Evolutionary conservation across 2,888 invertebrate species (phyloP).

Genomic region (Epistrophe eligans): DNA sequence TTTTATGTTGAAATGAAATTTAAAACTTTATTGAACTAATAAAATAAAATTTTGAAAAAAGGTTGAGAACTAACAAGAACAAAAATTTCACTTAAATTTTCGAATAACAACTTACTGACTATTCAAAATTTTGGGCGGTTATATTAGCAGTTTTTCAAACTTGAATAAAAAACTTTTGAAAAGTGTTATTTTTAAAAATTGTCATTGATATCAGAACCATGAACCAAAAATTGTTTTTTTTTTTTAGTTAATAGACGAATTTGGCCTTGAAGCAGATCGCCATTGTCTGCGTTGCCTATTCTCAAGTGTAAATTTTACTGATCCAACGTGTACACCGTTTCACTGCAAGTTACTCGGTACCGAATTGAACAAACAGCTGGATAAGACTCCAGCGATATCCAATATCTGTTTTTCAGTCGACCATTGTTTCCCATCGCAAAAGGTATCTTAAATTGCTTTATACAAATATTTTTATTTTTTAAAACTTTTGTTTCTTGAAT

Average conservation of each 20-base stretch:
- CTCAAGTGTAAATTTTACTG: slow-evolving; percentile 93
- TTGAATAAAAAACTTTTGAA: no score
- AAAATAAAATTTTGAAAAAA: no score
- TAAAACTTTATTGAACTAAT: no score
- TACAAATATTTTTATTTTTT: neutral
- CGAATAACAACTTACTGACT: no score
- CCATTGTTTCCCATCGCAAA: slow-evolving; percentile 90
- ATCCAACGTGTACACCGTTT: slow-evolving; percentile 86
- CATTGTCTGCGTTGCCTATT: slow-evolving; percentile 97
- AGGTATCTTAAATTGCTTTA: slow-evolving; percentile 84
- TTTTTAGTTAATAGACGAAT: slow-evolving; percentile 92
- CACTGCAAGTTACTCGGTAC: slow-evolving; percentile 91
- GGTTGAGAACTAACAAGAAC: no score
- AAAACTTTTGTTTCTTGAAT: neutral
- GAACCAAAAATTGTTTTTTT: neutral
- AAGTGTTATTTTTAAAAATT: no score
- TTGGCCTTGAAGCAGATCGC: slow-evolving; percentile 98
- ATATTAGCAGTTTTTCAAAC: no score
- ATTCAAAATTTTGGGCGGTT: no score
- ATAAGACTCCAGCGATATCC: slow-evolving; percentile 94
- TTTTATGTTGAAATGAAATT: no score
- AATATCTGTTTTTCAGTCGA: slow-evolving; percentile 95
- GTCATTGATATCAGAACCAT: neutral
- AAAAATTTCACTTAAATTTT: no score
- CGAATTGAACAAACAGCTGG: slow-evolving; percentile 91